Base-by-base conservation (phyloP, 2,797 vertebrate species). In the Hippocampus kuda region DNA sequence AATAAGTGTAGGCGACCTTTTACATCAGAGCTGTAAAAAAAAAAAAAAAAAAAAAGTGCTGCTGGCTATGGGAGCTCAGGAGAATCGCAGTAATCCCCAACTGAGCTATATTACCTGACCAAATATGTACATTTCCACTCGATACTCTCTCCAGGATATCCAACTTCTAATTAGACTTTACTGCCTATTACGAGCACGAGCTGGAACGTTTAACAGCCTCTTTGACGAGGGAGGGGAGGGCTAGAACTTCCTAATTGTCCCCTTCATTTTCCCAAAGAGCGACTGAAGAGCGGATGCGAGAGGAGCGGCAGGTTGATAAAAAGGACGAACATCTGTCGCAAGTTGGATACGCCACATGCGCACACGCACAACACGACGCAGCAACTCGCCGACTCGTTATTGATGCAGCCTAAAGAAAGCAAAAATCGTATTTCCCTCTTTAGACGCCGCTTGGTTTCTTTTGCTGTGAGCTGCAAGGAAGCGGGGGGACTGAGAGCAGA, bases 51-150 rank as follows among this genome's bases (percentile, higher is more conserved):
- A 60, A 60, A 60, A 60, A 30, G 16, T 60, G 59, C 16, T 18
- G 24, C 67, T 53, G 69, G 79, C 73, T 41, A 73, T 30, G 72
- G 70, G 57, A 51, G 68, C 66, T 71, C 63, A 41, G 22, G 63
- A 70, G 41, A 64, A 42, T 46, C 41, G 1, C 62, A 46, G 41
- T 75, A 69, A 65, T 66, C 75, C 65, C 72, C 69, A 54, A 22
- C 1, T 69, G 53, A 68, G 53, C 44, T 16, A 79, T 69, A 68
- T 68, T 41, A 73, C n/a, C 49, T 73, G 41, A 26, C n/a, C n/a
- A 72, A 68, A 79, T 64, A 68, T 61, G 49, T 63, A 64, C 10
- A 60, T 60, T 60, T 30, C 30, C 59, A 34, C 18, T 60, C 18
- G 49, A 2, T 27, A 51, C 42, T 48, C 5, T 64, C 41, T 51